Conservation (phyloP, 2,888 invertebrate species). For the Eretmocerus hayati region DNA sequence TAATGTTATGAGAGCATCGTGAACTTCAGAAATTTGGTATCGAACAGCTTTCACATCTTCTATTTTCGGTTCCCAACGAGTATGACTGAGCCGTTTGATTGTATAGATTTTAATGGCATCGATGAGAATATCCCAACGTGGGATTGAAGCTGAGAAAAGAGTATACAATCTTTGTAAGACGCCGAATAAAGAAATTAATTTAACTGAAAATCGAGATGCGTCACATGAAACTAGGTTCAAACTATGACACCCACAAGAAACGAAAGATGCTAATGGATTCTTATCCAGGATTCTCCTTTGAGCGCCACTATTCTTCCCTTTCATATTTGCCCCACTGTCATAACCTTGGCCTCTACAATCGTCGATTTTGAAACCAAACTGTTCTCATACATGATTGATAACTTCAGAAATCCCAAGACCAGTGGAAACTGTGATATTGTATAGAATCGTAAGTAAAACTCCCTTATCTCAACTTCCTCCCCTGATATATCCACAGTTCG, state of each 20-base stretch:
- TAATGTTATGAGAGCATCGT: conserved; percentile 29
- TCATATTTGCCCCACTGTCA: conserved; percentile 39
- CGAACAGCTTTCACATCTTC: conserved; percentile 28
- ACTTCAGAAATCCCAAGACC: no score
- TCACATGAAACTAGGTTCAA: conserved; percentile 18
- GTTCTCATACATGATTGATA: no score
- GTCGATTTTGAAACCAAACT: conserved; percentile 17
- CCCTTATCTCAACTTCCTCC: conserved; percentile 2
- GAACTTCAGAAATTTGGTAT: conserved; percentile 32
- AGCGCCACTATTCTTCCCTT: conserved; percentile 34
- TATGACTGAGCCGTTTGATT: conserved; percentile 31
- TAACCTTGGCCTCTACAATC: conserved; percentile 32
- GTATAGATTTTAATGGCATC: conserved; percentile 28
- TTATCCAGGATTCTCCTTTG: conserved; percentile 34
- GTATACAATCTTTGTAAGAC: conserved; percentile 31
- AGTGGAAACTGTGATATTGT: no score
- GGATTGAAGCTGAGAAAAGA: conserved; percentile 26
- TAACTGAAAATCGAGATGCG: conserved; percentile 24
- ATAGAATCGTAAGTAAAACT: conserved; percentile 15
- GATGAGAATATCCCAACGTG: conserved; percentile 30
- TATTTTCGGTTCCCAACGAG: conserved; percentile 31
- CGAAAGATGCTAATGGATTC: conserved; percentile 18
- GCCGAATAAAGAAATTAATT: conserved; percentile 34
- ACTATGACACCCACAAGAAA: conserved; percentile 10
- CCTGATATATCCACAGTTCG: background rate